Evolutionary conservation across 2,888 invertebrate genomes (phyloP), one percentile per base, ranked within the genome.

Genomic region (Netelia fuscicornis): DNA sequence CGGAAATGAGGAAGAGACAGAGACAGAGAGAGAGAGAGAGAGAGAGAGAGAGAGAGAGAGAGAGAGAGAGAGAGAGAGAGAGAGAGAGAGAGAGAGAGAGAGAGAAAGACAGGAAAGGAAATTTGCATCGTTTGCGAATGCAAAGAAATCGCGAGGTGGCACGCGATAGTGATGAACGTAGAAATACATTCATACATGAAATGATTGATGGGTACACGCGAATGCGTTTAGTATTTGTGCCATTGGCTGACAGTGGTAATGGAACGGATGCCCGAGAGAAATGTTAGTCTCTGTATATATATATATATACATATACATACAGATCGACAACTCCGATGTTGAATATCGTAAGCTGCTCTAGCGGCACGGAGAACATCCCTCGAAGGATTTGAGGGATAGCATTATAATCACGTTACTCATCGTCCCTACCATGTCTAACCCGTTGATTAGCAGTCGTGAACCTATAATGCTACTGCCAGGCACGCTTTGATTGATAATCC

Each of bases 341-440:
- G 67, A 72, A 84, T 81, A 80, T 70, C 56, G 65, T 62, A 71
- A 75, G 58, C 83, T 52, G 77, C 67, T 71, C 72, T 52, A 30
- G 30, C 30, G 30, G 48, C 5, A 42, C 72, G 54, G 60, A 23
- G 17, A 54, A 62, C 60, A 60, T 17, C 37, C 54, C 68, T 62
- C 79, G 86, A 71, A 67, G 71, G 60, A 80, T 84, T 86, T 87
- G 87, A 87, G 79, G 87, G 87, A 86, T 87, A 77, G 86, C 64
- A 82, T 87, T 87, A 84, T 87, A 83, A 87, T 87, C 68, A 74
- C 80, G 81, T 86, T 83, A 77, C 64, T 65, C 80, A 48, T 68
- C 71, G 67, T 54, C 68, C 70, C 58, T 58, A 75, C 67, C 52
- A 62, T 67, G 62, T 83, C 76, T 58, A 79, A 80, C 74, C 74